Evolutionary conservation across 1,140 invertebrate species (phyloP), one percentile per base, ranked within the genome.

Genomic region (Drosophila ambigua): DNA sequence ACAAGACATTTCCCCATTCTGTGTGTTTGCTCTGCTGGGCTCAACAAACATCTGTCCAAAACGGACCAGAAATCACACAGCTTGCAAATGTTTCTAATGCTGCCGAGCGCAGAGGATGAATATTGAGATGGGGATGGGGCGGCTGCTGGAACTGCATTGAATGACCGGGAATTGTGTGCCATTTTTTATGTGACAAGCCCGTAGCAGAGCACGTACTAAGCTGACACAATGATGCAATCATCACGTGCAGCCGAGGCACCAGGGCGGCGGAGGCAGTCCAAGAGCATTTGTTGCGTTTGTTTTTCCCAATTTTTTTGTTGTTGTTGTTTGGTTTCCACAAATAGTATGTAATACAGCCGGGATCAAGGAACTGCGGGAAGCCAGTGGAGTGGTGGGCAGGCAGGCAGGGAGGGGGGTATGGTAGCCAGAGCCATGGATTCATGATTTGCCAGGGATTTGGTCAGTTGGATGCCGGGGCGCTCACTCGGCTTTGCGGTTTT

Each of bases 191-290:
- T 87, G 83, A 73, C 84, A 88, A 82, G 76, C 54, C 67, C 74
- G 64, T 59, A 69, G 68, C 60, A 60, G 68, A 87, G 83, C 83
- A 88, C 83, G 83, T 88, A 88, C 83, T 88, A 88, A 88, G 83
- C 83, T 83, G 83, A 79, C 83, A 88, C 83, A 88, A 88, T 88
- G 83, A 88, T 88, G 83, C 83, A 88, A 88, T 88, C 83, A 88
- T 88, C 83, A 88, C 83, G 83, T 88, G 83, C 83, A 68, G 58
- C 59, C 46, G 9, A 43, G 53, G 53, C 69, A 72, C 20, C 20
- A 2, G 20, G 20, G 20, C 20, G 20, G 35, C 64, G 62, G 51
- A 55, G 64, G 51, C 55, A 66, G 5, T 41, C 15, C 31, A 20
- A 20, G 39, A 51, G 49, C 43, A 65, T 63, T 66, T 63, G 44